Evolutionary conservation across 2,888 invertebrate species (phyloP).

Genomic region (Pharmacophagus antenor): DNA sequence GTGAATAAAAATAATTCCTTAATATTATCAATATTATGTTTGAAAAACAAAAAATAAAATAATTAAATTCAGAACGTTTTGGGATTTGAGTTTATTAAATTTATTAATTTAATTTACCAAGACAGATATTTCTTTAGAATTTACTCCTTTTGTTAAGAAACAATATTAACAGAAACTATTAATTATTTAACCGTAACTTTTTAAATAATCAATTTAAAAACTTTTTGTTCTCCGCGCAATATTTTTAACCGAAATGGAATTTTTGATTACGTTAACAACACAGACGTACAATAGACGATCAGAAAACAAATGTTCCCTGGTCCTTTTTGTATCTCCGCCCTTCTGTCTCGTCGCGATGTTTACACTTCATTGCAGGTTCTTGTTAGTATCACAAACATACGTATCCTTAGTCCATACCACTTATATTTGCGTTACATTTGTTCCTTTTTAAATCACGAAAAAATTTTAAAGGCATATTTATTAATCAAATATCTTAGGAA

Average conservation of each 20-base stretch:
- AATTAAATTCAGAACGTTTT: too few relatives aligned
- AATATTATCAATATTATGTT: too few relatives aligned
- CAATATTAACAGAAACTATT: too few relatives aligned
- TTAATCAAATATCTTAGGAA: too few relatives aligned
- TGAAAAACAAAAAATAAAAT: too few relatives aligned
- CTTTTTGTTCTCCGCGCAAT: background rate
- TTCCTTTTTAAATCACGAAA: constrained; percentile 1
- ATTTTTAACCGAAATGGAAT: constrained; percentile 20
- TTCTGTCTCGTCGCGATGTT: constrained; percentile 27
- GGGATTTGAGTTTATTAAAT: too few relatives aligned
- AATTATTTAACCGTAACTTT: too few relatives aligned
- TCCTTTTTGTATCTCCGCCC: constrained; percentile 26
- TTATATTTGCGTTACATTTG: constrained; percentile 6
- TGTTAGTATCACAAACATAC: constrained; percentile 22
- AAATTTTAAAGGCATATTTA: too few relatives aligned
- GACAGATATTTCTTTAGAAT: too few relatives aligned
- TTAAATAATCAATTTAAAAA: background rate
- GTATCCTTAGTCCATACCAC: constrained; percentile 12
- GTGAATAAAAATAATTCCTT: too few relatives aligned
- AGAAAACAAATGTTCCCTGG: constrained; percentile 29
- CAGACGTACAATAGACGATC: constrained; percentile 26
- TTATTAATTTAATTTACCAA: too few relatives aligned
- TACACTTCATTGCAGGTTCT: constrained; percentile 30
- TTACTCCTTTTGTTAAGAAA: too few relatives aligned
- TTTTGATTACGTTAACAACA: constrained; percentile 17